Evolutionary conservation across 1,140 invertebrate species (phyloP).

Genomic region (Euura saliciscinereae): DNA sequence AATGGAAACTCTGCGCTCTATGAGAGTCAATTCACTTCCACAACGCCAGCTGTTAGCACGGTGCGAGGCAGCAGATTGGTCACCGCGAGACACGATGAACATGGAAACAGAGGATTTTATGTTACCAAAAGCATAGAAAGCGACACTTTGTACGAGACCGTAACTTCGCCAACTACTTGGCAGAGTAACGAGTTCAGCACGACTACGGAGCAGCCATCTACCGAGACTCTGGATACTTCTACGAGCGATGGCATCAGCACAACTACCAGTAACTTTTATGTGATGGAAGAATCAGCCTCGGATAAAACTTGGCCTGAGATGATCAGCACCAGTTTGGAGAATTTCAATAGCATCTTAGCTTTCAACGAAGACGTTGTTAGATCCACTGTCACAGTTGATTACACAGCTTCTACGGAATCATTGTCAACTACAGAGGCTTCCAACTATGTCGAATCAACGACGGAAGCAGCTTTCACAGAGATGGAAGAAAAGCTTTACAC

Average conservation of each 20-base stretch:
- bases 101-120: constrained; percentile 38
- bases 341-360: neutral
- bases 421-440: neutral
- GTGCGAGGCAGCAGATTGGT: neutral
- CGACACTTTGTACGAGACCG: neutral
- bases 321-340: neutral
- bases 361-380: constrained; percentile 14
- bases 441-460: neutral
- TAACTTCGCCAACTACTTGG: constrained; percentile 1
- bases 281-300: neutral
- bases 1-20: neutral
- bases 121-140: constrained; percentile 34
- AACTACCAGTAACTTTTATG: neutral
- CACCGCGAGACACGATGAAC: neutral
- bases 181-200: constrained; percentile 8
- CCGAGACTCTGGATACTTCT: constrained; percentile 10
- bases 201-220: constrained; percentile 2
- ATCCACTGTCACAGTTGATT: neutral
- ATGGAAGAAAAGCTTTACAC: neutral
- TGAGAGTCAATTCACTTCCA: neutral
- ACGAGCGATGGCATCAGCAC: neutral
- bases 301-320: constrained; percentile 12
- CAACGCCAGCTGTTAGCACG: neutral
- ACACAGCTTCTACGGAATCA: neutral
- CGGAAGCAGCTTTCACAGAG: neutral